A percentile compares a stretch with the other conserved stretches of the same genome.
phyloP scores from a whole-genome alignment of 2,888 invertebrate species.

The Hirtodrosophila histrioides region DNA sequence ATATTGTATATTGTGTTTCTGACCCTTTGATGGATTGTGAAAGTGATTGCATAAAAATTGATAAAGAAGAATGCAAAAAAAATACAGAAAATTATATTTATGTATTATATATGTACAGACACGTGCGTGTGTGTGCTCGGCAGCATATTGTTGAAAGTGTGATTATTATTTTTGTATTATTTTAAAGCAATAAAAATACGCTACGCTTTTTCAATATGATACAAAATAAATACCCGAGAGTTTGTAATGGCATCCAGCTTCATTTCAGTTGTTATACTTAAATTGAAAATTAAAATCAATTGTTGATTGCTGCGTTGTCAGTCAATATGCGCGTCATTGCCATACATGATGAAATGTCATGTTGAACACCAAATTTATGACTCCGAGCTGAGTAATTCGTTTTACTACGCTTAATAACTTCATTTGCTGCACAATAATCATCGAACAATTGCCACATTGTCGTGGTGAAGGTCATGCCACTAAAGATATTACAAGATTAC shows the following conservation, averaged over 20 bases:
- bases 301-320: slow-evolving; percentile 15
- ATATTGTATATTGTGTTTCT: slow-evolving; percentile 42
- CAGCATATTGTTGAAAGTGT: slow-evolving; percentile 21
- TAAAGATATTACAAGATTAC: slow-evolving; percentile 2
- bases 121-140: not conserved
- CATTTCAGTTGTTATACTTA: slow-evolving; percentile 24
- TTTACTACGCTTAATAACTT: slow-evolving; percentile 21
- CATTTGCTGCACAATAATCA: slow-evolving; percentile 16
- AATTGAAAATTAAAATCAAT: slow-evolving; percentile 56
- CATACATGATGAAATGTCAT: slow-evolving; percentile 1
- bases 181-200: slow-evolving; percentile 32
- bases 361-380: not conserved
- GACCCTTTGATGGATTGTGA: slow-evolving; percentile 63
- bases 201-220: slow-evolving; percentile 14
- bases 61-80: slow-evolving; percentile 21
- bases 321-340: slow-evolving; percentile 1
- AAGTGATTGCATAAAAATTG: slow-evolving; percentile 70
- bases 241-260: not conserved
- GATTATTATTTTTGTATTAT: slow-evolving; percentile 33
- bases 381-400: slow-evolving; percentile 19
- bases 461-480: slow-evolving; percentile 20
- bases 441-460: slow-evolving; percentile 9
- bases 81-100: not conserved
- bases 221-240: slow-evolving; percentile 24
- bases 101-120: too few relatives aligned